Evolutionary conservation across 1,140 invertebrate genomes (phyloP).

Genomic region (Heliothis subflexa): DNA sequence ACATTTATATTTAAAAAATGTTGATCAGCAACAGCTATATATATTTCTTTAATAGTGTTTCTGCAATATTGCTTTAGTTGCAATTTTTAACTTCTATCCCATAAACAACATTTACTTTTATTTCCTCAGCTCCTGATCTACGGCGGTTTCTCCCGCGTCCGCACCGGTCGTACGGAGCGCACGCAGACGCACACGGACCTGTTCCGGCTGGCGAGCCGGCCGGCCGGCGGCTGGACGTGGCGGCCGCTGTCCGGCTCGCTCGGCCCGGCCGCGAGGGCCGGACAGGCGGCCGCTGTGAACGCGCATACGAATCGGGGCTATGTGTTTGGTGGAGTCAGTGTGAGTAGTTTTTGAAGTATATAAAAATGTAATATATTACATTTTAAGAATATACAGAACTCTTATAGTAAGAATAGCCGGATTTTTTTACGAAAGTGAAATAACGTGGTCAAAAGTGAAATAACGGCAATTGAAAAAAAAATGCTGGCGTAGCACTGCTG

Average conservation of each 20-base stretch:
- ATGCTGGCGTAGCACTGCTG: no score
- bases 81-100: no score
- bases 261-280: constrained; percentile 61
- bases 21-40: no score
- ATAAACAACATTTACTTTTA: no score
- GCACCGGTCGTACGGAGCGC: constrained; percentile 93
- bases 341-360: constrained; percentile 57
- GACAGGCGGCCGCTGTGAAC: constrained; percentile 69
- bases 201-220: constrained; percentile 92
- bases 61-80: no score
- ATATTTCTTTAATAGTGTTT: no score
- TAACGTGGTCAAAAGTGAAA: no score
- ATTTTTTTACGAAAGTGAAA: not conserved
- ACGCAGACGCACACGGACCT: constrained; percentile 94
- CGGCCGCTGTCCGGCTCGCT: constrained; percentile 53
- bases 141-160: constrained; percentile 94
- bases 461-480: no score
- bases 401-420: no score
- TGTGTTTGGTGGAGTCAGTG: constrained; percentile 85
- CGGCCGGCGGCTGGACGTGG: constrained; percentile 65
- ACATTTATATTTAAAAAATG: no score
- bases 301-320: constrained; percentile 88
- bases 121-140: constrained; percentile 90
- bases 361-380: no score
- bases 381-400: not conserved